Evolutionary conservation across 2,113 vertebrate species (phyloP), one percentile per base, ranked within the genome.

Genomic region (Ptilorrhoa leucosticta): DNA sequence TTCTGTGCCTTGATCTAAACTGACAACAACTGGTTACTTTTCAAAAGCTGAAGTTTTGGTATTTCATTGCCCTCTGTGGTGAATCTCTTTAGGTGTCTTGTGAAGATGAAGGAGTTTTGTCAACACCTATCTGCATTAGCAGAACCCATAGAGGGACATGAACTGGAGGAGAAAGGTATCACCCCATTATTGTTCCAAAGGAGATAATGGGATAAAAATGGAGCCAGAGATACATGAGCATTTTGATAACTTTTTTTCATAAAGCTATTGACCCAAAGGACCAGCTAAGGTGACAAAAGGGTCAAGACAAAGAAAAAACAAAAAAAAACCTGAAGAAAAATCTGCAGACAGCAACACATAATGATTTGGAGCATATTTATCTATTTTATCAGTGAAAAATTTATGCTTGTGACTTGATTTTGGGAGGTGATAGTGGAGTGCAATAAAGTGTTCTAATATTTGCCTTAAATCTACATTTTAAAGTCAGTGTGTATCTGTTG

Each of bases 381-480:
- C 10, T 80, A 17, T 76, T 87, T 61, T 65, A 84, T 2, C 26
- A 66, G 7, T 73, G 39, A 79, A 82, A 77, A 73, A 15, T 73
- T 65, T 90, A 33, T 51, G 45, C 28, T 96, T 16, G 19, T 37
- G 22, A 30, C 44, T 82, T 37, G 15, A 81, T 77, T n/a, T 84
- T 64, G 16, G 40, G 35, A 83, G 19, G 3, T 4, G 6, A 20
- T 66, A 84, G 35, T 56, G 8, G 26, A 89, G 8, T 61, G 77
- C 33, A 77, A 56, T 45, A 75, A 81, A 93, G 50, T 83, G 33
- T 91, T 94, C 85, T 58, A 87, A 88, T 91, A 91, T 57, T 66
- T 96, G 37, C 83, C 45, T 90, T 86, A 70, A 85, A 81, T 83
- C 53, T 93, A 54, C 64, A 40, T 50, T 75, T 96, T 42, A 87